Base-by-base conservation (phyloP, 2,888 invertebrate species). In the Steinernema scapterisci region DNA sequence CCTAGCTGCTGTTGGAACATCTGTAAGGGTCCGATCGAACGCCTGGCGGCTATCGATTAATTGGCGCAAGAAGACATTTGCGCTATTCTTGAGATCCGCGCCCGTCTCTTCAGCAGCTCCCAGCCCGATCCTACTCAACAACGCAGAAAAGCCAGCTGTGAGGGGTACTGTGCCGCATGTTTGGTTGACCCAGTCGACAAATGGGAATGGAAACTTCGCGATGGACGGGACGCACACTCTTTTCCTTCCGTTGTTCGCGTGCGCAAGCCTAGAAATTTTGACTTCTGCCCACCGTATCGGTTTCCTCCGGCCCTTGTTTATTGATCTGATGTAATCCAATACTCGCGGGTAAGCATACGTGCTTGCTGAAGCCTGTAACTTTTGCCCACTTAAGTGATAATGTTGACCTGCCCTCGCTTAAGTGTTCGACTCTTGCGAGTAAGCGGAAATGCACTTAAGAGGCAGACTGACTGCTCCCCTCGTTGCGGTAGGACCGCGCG, bases 41-140 rank as follows among this genome's bases (percentile, higher is more conserved):
- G 63, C 31, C 63, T 63, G 63, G 63, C 25, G 31, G 7, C 31
- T 63, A 63, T 63, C 63, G 63, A 63, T 63, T 63, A 63, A 63
- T 63, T 63, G 63, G 63, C 63, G 31, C 31, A n/a, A 7, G 2
- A 31, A 13, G 38, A 25, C 63, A 63, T 63, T 27, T 63, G 63
- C 63, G 63, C 63, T 31, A 16, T 27, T 63, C 63, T 63, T 63
- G 63, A 63, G 63, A 63, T 21, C 31, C 63, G 23, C 63, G 25
- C 27, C 63, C 23, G 27, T 63, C 63, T 31, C 63, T 38, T 13
- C 63, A 63, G 27, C 63, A 27, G 63, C 63, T 63, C 2, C 48
- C 48, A 5, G 16, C 63, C 31, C 27, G 13, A 25, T 16, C 27
- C 25, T 25, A 31, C 63, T 63, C 16, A 31, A 19, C 19, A 16